These are phyloP conservation scores for Pollicipes pollicipes DNA, from an alignment of 1,140 invertebrate genomes.

Conservation along the genomic window DNA sequence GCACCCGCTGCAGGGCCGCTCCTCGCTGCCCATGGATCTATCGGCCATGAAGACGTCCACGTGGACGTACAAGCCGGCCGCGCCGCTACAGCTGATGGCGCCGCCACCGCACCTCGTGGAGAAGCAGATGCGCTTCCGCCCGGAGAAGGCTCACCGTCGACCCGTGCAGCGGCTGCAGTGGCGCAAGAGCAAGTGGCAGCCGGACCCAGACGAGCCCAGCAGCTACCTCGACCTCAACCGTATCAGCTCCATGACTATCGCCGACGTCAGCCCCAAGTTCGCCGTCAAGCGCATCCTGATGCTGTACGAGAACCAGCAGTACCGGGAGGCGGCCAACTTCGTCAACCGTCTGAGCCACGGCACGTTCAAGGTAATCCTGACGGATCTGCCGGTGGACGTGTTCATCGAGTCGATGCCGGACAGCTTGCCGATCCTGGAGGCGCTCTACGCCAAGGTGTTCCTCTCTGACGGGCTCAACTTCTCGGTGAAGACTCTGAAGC, in stretches of 20 bases:
- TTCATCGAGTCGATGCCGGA: conserved; percentile 71
- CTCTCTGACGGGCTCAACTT: conserved; percentile 24
- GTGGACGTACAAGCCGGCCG: conserved; percentile 19
- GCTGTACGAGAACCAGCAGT: conserved; percentile 56
- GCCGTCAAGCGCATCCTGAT: conserved; percentile 48
- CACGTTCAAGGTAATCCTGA: conserved; percentile 45
- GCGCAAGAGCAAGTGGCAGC: conserved; percentile 15
- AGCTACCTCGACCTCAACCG: conserved; percentile 22
- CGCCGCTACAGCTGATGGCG: neutral
- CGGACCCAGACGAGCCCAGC: conserved; percentile 14
- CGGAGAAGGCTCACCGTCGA: conserved; percentile 14
- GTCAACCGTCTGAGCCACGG: conserved; percentile 50
- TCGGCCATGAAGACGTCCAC: conserved; percentile 19
- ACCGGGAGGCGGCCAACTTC: conserved; percentile 55
- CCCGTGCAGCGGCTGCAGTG: conserved; percentile 17
- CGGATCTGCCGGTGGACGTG: conserved; percentile 64
- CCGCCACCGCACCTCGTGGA: conserved; percentile 9
- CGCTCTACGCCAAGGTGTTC: conserved; percentile 53
- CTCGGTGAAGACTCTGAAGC: conserved; percentile 34
- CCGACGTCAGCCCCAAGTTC: conserved; percentile 49
- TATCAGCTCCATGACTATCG: conserved; percentile 33
- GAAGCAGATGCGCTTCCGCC: conserved; percentile 15
- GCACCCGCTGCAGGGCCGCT: conserved; percentile 5
- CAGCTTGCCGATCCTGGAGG: conserved; percentile 64
- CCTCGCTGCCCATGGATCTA: conserved; percentile 16